Evolutionary conservation across 2,888 invertebrate species (phyloP).

Genomic region (Hoplodrina ambigua): DNA sequence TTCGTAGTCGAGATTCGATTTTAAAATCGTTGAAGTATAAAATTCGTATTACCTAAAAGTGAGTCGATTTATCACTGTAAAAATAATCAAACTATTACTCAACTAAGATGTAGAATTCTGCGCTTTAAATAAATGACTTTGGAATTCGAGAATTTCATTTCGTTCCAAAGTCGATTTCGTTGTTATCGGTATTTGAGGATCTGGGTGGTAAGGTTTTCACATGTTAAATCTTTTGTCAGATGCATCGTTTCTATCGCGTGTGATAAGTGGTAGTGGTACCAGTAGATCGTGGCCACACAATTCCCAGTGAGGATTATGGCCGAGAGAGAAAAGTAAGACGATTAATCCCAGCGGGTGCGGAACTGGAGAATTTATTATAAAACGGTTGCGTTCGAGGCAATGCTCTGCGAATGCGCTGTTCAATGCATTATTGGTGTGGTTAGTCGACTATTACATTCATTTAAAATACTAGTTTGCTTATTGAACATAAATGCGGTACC

Average conservation of each 20-base stretch:
- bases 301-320: conserved; percentile 86
- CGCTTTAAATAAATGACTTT: conserved; percentile 61
- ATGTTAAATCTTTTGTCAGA: conserved; percentile 65
- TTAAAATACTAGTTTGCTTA: conserved; percentile 52
- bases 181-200: conserved; percentile 57
- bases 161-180: conserved; percentile 55
- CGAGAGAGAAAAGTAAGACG: conserved; percentile 89
- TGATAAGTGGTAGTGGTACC: conserved; percentile 76
- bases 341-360: conserved; percentile 87
- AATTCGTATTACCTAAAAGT: conserved; percentile 56
- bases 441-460: conserved; percentile 67
- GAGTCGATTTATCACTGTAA: conserved; percentile 63
- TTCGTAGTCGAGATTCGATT: conserved; percentile 58
- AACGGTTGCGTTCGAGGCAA: conserved; percentile 82
- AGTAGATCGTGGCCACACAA: conserved; percentile 84
- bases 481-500: conserved; percentile 25
- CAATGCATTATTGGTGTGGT: conserved; percentile 77
- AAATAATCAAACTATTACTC: conserved; percentile 67
- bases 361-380: conserved; percentile 88
- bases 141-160: conserved; percentile 60
- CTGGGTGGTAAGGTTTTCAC: conserved; percentile 55
- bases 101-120: conserved; percentile 55
- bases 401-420: conserved; percentile 57
- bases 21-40: conserved; percentile 61
- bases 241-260: conserved; percentile 65